A percentile compares a stretch with the other conserved stretches of the same genome.
phyloP scores from a whole-genome alignment of 2,888 invertebrate species.

The Yponomeuta cagnagella region DNA sequence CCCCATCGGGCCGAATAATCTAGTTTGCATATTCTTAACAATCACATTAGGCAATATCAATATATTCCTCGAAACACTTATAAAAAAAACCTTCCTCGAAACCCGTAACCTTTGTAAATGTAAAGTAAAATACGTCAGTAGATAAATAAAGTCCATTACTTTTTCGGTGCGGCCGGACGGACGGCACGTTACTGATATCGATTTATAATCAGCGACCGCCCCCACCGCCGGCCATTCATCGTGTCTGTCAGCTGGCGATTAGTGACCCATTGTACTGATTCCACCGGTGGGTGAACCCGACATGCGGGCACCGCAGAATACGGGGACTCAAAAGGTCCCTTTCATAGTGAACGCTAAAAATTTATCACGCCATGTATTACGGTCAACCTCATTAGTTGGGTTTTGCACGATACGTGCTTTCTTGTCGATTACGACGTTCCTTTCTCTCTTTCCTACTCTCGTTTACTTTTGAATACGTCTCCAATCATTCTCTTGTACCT shows the following conservation, averaged over 20 bases:
- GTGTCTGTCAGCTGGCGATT: constrained; percentile 32
- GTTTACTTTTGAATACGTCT: too few species aligned
- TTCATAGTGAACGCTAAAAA: neutral
- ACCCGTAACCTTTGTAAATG: neutral
- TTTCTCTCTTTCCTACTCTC: too few species aligned
- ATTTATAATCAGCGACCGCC: constrained; percentile 29
- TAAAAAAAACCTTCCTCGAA: neutral
- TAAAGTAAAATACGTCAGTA: neutral
- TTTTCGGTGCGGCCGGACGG: constrained; percentile 12
- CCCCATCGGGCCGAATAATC: too few species aligned
- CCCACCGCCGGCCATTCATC: constrained; percentile 26
- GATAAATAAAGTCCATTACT: neutral
- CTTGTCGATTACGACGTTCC: too few species aligned
- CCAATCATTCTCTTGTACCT: too few species aligned
- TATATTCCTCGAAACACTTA: neutral
- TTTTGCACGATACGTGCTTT: too few species aligned
- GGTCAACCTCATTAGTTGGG: neutral
- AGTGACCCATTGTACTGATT: constrained; percentile 29
- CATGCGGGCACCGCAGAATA: constrained; percentile 2
- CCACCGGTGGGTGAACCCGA: constrained; percentile 12
- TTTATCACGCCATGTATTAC: neutral
- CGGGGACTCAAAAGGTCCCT: neutral
- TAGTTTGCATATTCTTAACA: too few species aligned
- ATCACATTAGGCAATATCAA: too few species aligned
- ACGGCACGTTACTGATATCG: constrained; percentile 16